Evolutionary conservation across 2,888 invertebrate genomes (phyloP).

Genomic region (Polyploca ridens): DNA sequence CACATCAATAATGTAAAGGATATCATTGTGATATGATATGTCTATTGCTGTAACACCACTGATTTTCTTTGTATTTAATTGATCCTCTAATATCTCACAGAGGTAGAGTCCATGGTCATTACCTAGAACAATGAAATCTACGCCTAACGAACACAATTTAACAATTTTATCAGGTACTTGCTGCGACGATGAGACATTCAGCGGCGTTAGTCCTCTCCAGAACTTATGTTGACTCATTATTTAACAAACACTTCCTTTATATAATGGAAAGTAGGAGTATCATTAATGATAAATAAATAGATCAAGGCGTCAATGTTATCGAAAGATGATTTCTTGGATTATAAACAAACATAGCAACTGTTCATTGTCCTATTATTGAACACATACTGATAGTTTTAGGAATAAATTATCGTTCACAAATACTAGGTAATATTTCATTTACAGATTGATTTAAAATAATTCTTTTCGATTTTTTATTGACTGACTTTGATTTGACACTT

Average conservation of each 20-base stretch:
- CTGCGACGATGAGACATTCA: slow-evolving; percentile 61
- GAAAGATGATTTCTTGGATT: slow-evolving; percentile 21
- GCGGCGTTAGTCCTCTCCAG: slow-evolving; percentile 73
- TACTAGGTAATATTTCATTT: slow-evolving; percentile 8
- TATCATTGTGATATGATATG: slow-evolving; percentile 85
- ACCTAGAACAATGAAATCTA: slow-evolving; percentile 73
- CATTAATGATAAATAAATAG: slow-evolving; percentile 38
- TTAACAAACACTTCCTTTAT: slow-evolving; percentile 48
- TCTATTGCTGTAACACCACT: slow-evolving; percentile 84
- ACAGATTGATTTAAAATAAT: background rate
- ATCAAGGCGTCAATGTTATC: slow-evolving; percentile 33
- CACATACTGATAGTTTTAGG: background rate
- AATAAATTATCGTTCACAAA: slow-evolving; percentile 8
- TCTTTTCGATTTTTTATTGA: too few relatives aligned
- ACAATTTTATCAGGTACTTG: slow-evolving; percentile 78
- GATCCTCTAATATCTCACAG: slow-evolving; percentile 68
- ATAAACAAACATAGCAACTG: slow-evolving; percentile 28
- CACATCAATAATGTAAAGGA: slow-evolving; percentile 85
- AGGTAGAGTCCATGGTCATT: slow-evolving; percentile 77
- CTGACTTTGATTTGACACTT: too few relatives aligned
- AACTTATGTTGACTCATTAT: slow-evolving; percentile 81
- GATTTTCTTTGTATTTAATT: slow-evolving; percentile 73
- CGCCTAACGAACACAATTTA: slow-evolving; percentile 69
- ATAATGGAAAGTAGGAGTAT: slow-evolving; percentile 47
- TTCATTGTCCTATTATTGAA: background rate